phyloP scores from a whole-genome alignment of 2,113 vertebrate species.

The Cygnus buccinator region DNA sequence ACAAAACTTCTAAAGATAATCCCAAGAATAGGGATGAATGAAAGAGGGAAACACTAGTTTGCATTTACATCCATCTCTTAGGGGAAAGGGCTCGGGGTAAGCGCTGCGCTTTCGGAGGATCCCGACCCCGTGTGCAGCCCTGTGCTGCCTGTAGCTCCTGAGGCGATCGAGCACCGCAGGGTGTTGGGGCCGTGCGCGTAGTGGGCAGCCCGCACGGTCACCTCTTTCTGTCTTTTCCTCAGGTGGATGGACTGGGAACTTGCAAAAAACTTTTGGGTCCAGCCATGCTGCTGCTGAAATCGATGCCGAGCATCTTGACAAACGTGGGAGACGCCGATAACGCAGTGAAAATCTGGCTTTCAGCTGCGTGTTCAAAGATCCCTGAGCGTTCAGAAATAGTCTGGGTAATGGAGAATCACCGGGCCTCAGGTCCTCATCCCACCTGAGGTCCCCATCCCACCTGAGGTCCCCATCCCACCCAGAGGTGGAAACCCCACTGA shows the following conservation, averaged over 20 bases:
- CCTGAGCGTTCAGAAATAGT: neutral
- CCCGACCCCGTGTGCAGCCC: neutral
- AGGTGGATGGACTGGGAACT: no score
- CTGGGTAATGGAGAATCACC: rapidly evolving
- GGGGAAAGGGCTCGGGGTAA: neutral
- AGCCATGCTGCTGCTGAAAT: neutral
- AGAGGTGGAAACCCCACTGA: neutral
- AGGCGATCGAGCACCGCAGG: neutral
- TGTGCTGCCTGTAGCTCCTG: neutral
- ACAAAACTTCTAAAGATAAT: slow-evolving; percentile 70
- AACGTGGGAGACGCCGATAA: neutral
- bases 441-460: rapidly evolving
- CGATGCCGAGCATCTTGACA: neutral
- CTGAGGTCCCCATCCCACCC: neutral
- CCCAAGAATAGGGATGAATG: slow-evolving; percentile 57
- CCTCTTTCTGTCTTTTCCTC: neutral
- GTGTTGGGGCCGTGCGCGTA: neutral
- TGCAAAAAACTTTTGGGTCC: neutral
- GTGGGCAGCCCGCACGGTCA: neutral
- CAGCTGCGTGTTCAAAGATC: neutral
- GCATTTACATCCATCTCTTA: slow-evolving; percentile 59
- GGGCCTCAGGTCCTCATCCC: neutral
- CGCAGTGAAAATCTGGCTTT: neutral
- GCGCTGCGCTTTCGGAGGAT: neutral
- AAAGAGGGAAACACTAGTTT: slow-evolving; percentile 27